These are phyloP conservation scores for Mus spretus DNA, from an alignment of 2,797 vertebrate species.

Conservation along the genomic window DNA sequence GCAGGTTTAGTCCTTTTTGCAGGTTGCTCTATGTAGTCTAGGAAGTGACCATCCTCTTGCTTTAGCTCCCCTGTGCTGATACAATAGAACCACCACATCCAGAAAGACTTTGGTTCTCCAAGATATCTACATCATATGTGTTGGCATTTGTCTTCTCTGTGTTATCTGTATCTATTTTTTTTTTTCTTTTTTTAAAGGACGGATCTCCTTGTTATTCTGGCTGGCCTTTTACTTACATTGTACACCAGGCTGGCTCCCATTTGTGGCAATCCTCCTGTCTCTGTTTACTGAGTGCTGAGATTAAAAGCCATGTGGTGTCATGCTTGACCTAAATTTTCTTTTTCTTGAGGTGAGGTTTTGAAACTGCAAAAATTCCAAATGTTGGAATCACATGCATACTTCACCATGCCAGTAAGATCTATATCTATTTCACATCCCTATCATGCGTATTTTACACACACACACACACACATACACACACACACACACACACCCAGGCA, in stretches of 20 bases:
- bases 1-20: background rate
- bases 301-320: background rate
- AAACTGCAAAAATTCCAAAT: background rate
- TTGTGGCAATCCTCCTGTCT: background rate
- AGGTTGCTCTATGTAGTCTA: background rate
- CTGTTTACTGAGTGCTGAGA: background rate
- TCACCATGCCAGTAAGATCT: background rate
- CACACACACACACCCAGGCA: background rate
- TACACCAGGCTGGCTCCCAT: background rate
- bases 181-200: background rate
- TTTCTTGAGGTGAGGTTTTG: background rate
- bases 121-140: too few species aligned
- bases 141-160: background rate
- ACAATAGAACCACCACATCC: too few species aligned
- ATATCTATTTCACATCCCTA: background rate
- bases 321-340: background rate
- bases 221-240: background rate
- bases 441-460: background rate
- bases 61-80: background rate
- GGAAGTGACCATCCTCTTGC: background rate
- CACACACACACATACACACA: background rate
- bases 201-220: background rate
- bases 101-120: background rate
- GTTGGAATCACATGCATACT: background rate
- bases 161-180: background rate